Conservation (phyloP, 2,113 vertebrate species). For the Cynoglossus semilaevis region DNA sequence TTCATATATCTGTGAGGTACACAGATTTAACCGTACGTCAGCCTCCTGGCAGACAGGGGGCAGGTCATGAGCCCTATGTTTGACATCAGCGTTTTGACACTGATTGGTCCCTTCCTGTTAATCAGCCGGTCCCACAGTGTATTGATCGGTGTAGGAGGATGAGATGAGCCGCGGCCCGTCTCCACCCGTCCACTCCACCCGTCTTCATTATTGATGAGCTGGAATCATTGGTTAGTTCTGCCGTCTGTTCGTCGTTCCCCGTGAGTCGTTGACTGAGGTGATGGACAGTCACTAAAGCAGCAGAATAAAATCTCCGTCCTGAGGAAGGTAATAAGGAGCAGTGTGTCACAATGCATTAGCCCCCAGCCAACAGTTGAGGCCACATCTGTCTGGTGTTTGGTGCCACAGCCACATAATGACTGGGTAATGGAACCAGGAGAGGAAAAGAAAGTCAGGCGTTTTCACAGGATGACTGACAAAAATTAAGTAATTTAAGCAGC, state of each 20-base stretch:
- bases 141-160: constrained; percentile 23
- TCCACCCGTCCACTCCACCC: background rate
- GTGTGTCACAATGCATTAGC: constrained; percentile 27
- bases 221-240: constrained; percentile 1
- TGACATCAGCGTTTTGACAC: too few relatives aligned
- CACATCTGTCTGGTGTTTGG: constrained; percentile 5
- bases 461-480: constrained; percentile 16
- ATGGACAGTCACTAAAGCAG: constrained; percentile 43
- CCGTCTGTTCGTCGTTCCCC: constrained; percentile 8
- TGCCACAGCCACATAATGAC: constrained; percentile 21
- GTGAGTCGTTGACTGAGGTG: constrained; percentile 15
- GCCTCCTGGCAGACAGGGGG: too few relatives aligned
- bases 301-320: constrained; percentile 14
- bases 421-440: constrained; percentile 22
- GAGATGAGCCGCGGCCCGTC: constrained; percentile 12
- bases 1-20: too few relatives aligned
- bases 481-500: constrained; percentile 36
- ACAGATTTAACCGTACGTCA: too few relatives aligned
- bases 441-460: constrained; percentile 8
- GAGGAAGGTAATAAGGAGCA: constrained; percentile 28
- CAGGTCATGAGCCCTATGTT: too few relatives aligned
- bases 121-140: constrained; percentile 3
- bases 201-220: constrained; percentile 1
- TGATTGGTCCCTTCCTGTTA: background rate
- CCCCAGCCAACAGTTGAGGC: constrained; percentile 16